Evolutionary conservation across 1,140 invertebrate species (phyloP).

Genomic region (Olivierus martensii): DNA sequence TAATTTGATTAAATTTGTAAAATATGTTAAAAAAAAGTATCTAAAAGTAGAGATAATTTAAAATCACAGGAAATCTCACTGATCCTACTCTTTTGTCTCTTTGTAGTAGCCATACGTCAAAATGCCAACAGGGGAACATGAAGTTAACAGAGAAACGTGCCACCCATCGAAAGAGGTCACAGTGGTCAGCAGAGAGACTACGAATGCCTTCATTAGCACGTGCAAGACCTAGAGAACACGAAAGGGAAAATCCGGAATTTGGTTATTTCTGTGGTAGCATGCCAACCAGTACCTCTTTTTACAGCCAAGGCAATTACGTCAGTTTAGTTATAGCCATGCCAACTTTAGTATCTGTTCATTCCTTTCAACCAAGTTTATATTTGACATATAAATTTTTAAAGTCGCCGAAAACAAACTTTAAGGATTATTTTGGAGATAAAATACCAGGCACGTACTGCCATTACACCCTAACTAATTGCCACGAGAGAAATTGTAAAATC

Average conservation of each 20-base stretch:
- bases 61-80: too few species aligned
- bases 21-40: too few species aligned
- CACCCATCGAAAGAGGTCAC: too few species aligned
- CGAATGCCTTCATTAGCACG: too few species aligned
- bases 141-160: too few species aligned
- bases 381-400: conserved; percentile 12
- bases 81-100: too few species aligned
- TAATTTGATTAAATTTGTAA: too few species aligned
- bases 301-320: conserved; percentile 18
- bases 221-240: too few species aligned
- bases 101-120: too few species aligned
- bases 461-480: conserved; percentile 16
- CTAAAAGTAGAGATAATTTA: too few species aligned
- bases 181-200: too few species aligned
- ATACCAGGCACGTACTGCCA: conserved; percentile 16
- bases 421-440: neutral
- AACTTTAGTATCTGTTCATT: conserved; percentile 12
- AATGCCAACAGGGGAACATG: too few species aligned
- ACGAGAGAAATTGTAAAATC: conserved; percentile 11
- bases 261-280: conserved; percentile 19
- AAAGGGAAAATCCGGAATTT: conserved; percentile 11
- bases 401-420: conserved; percentile 4
- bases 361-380: conserved; percentile 17
- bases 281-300: conserved; percentile 16
- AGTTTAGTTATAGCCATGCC: conserved; percentile 16